Evolutionary conservation across 2,888 invertebrate species (phyloP).

Genomic region (Cheilosia variabilis): DNA sequence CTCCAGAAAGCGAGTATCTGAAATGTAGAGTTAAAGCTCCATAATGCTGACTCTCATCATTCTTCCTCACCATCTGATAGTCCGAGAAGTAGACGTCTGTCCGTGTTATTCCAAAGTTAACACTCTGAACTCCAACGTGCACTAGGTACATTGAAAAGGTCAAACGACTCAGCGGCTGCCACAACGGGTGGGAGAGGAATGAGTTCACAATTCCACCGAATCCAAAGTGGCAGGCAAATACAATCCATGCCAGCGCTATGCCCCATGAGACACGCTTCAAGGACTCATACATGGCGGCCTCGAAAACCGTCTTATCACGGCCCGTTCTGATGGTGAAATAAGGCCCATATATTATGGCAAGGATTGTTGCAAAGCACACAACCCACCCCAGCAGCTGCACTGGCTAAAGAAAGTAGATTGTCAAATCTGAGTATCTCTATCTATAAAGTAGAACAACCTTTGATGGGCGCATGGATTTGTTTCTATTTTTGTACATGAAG

Average conservation of each 20-base stretch:
- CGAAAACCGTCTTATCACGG: slow-evolving; percentile 78
- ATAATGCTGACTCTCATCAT: background rate
- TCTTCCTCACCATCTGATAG: slow-evolving; percentile 70
- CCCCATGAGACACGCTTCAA: slow-evolving; percentile 81
- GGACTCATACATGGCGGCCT: slow-evolving; percentile 81
- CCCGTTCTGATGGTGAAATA: slow-evolving; percentile 79
- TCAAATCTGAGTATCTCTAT: background rate
- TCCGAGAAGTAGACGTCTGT: slow-evolving; percentile 80
- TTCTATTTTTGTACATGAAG: slow-evolving; percentile 80
- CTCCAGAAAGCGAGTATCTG: slow-evolving; percentile 67
- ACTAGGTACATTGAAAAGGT: slow-evolving; percentile 82
- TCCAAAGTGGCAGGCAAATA: slow-evolving; percentile 82
- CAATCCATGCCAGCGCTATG: slow-evolving; percentile 80
- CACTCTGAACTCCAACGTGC: slow-evolving; percentile 80
- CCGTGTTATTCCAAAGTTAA: slow-evolving; percentile 79
- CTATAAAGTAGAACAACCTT: background rate
- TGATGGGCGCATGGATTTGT: slow-evolving; percentile 1
- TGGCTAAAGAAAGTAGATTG: background rate
- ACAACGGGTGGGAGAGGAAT: slow-evolving; percentile 81
- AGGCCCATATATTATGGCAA: slow-evolving; percentile 80
- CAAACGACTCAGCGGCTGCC: slow-evolving; percentile 81
- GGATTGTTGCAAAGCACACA: slow-evolving; percentile 79
- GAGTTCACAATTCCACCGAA: slow-evolving; percentile 81
- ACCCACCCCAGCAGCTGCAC: slow-evolving; percentile 81
- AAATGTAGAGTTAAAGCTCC: background rate